Conservation (phyloP, 1,140 invertebrate genomes). For the Cydia amplana region DNA sequence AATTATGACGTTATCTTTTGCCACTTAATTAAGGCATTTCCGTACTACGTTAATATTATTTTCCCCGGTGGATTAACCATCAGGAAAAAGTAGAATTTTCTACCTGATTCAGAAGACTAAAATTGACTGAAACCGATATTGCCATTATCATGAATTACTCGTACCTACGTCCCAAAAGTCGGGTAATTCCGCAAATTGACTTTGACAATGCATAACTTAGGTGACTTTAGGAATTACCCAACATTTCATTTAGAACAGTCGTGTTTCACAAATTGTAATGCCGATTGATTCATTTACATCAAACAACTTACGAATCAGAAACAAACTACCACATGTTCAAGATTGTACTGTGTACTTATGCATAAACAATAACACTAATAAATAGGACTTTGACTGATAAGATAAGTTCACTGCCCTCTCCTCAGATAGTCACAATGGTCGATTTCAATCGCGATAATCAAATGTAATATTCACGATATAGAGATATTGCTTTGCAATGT, state of each 20-base stretch:
- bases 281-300: no score
- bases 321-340: background rate
- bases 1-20: constrained; percentile 29
- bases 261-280: no score
- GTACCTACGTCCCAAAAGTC: no score
- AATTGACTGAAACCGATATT: no score
- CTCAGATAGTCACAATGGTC: background rate
- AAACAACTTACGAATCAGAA: background rate
- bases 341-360: constrained; percentile 1
- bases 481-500: background rate
- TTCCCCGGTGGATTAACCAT: background rate
- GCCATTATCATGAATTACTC: no score
- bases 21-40: constrained; percentile 21
- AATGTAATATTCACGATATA: background rate
- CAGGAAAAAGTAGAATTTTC: background rate
- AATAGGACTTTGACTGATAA: constrained; percentile 32
- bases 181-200: no score
- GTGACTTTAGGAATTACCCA: no score
- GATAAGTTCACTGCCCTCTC: constrained; percentile 18
- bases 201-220: no score
- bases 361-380: constrained; percentile 20
- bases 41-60: background rate
- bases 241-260: no score
- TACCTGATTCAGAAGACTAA: background rate
- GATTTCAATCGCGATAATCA: constrained; percentile 15